Percentiles rank a stretch among this genome's conserved stretches.
These are phyloP conservation scores for Leptosomus discolor DNA, from an alignment of 2,113 vertebrate species.

Conservation along the genomic window DNA sequence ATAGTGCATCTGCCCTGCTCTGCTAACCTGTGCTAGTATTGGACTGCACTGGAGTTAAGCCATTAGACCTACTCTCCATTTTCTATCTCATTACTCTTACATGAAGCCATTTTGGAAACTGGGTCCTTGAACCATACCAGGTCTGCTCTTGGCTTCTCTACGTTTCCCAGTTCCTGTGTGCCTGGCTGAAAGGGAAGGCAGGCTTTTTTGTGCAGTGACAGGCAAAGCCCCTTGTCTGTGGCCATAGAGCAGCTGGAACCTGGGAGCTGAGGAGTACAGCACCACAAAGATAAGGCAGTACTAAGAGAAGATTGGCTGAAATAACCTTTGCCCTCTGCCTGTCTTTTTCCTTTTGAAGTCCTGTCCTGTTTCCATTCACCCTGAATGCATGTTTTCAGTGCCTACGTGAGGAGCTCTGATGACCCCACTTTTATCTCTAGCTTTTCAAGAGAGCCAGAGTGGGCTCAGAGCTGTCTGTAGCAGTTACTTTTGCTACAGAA, in stretches of 20 bases:
- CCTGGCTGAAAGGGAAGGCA: not conserved
- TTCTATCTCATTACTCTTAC: not conserved
- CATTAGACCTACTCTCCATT: not conserved
- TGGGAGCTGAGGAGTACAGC: not conserved
- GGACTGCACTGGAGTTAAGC: not conserved
- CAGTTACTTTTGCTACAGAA: constrained; percentile 3
- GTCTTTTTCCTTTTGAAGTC: constrained; percentile 56
- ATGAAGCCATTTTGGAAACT: not conserved
- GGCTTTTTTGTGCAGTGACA: not conserved
- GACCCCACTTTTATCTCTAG: constrained; percentile 46
- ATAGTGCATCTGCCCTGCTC: not conserved
- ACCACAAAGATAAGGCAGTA: constrained; percentile 46
- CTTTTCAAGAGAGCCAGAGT: not conserved
- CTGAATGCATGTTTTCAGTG: constrained; percentile 18
- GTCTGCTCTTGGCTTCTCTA: not conserved
- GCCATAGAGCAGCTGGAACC: not conserved
- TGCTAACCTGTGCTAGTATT: not conserved
- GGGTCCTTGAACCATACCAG: not conserved
- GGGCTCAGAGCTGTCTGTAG: not conserved
- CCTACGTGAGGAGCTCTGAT: constrained; percentile 22
- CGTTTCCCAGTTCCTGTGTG: not conserved
- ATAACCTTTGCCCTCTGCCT: constrained; percentile 56
- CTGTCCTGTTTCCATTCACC: constrained; percentile 46
- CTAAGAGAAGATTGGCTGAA: constrained; percentile 30
- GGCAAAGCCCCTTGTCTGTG: not conserved